A percentile compares a stretch with the other conserved stretches of the same genome.
phyloP scores from a whole-genome alignment of 92 coral and sea anemone species.

The Porites lobata region DNA sequence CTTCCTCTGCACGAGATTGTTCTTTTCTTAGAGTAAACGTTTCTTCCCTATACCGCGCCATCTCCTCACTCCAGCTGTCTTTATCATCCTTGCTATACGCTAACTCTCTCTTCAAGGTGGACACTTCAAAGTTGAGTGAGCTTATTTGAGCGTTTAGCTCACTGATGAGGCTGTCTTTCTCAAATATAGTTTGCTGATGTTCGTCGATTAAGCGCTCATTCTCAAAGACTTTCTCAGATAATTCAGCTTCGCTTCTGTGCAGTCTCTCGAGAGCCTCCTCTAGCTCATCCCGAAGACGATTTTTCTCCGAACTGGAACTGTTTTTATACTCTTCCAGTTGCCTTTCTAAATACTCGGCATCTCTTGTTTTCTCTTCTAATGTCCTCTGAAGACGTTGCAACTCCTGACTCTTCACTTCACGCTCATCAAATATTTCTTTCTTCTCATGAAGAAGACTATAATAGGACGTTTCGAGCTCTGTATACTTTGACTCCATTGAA shows the following conservation, averaged over 20 bases:
- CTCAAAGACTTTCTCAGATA: slow-evolving; percentile 36
- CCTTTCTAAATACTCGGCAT: slow-evolving; percentile 40
- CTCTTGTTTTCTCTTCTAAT: slow-evolving; percentile 54
- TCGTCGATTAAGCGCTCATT: slow-evolving; percentile 26
- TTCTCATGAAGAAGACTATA: slow-evolving; percentile 27
- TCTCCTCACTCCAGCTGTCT: slow-evolving; percentile 56
- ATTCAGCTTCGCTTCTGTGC: slow-evolving; percentile 62
- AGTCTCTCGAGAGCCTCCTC: slow-evolving; percentile 69
- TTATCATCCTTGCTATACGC: slow-evolving; percentile 26
- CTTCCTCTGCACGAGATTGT: slow-evolving; percentile 70
- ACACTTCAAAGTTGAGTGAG: slow-evolving; percentile 44
- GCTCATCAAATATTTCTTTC: slow-evolving; percentile 24
- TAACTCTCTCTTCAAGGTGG: slow-evolving; percentile 45
- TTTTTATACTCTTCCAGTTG: slow-evolving; percentile 48
- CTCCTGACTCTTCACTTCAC: slow-evolving; percentile 43
- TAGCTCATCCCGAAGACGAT: slow-evolving; percentile 67
- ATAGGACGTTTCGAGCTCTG: slow-evolving; percentile 21
- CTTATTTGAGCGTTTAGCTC: slow-evolving; percentile 41
- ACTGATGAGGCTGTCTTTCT: slow-evolving; percentile 39
- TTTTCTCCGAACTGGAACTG: slow-evolving; percentile 42
- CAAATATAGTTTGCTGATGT: slow-evolving; percentile 35
- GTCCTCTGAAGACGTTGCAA: slow-evolving; percentile 40
- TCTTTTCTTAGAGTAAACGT: slow-evolving; percentile 61
- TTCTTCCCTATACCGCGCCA: slow-evolving; percentile 62
- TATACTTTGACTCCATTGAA: slow-evolving; percentile 14